These are phyloP conservation scores for Spermophilus dauricus DNA, from an alignment of 2,113 vertebrate genomes.

Conservation along the genomic window DNA sequence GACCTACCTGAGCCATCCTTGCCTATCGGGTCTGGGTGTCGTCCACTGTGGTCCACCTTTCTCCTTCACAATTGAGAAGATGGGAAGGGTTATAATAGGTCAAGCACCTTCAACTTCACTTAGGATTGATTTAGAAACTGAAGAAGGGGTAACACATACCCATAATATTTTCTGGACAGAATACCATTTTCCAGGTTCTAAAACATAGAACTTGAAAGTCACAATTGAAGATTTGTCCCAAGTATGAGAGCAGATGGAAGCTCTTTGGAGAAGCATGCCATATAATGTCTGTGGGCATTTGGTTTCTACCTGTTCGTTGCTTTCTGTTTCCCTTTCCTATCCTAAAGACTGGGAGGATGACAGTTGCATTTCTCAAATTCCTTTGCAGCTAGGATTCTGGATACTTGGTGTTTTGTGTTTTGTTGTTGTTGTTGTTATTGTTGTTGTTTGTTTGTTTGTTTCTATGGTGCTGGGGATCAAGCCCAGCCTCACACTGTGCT, in stretches of 20 bases:
- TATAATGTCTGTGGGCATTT: background rate
- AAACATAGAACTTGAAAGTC: background rate
- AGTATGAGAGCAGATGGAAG: background rate
- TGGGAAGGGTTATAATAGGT: background rate
- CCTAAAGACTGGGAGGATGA: background rate
- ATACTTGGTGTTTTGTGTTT: background rate
- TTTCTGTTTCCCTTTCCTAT: background rate
- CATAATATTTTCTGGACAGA: background rate
- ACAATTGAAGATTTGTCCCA: background rate
- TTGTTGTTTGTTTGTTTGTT: no score
- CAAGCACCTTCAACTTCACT: background rate
- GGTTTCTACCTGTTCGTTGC: background rate
- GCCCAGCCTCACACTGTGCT: no score
- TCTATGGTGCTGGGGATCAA: no score
- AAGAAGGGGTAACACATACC: background rate
- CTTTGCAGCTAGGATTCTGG: background rate
- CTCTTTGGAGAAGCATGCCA: background rate
- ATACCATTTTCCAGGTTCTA: background rate
- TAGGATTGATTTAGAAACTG: background rate
- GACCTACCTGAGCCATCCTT: background rate
- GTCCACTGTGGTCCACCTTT: background rate
- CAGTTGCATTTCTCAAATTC: background rate
- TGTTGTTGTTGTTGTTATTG: no score
- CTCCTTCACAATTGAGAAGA: background rate
- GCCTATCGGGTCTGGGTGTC: background rate